Conservation (phyloP, 37 sponge, comb jelly and placozoan species). For the Beroe forskalii region DNA sequence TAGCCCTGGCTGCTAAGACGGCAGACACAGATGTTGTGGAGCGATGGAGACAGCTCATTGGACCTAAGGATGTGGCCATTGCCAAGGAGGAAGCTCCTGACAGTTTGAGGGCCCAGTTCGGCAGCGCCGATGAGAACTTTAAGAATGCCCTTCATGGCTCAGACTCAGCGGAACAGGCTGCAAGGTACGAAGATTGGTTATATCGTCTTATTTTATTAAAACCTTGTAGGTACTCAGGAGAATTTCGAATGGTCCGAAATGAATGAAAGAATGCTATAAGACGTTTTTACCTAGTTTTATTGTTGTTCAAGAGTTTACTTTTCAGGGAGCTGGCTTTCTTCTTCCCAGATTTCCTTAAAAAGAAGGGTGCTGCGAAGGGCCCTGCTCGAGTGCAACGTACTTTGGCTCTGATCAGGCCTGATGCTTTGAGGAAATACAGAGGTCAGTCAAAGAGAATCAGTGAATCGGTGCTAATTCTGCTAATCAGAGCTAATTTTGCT, state of each 20-base stretch:
- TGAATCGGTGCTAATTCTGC: too few species aligned
- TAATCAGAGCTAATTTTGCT: too few species aligned
- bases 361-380: slow-evolving; percentile 11
- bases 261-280: too few species aligned
- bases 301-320: too few species aligned
- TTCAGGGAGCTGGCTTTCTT: slow-evolving; percentile 94
- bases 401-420: slow-evolving; percentile 92
- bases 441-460: too few species aligned
- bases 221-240: too few species aligned
- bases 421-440: slow-evolving; percentile 79
- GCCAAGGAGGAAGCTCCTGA: slow-evolving; percentile 87
- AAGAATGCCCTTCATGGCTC: slow-evolving; percentile 96
- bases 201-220: too few species aligned
- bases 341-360: slow-evolving; percentile 81
- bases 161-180: slow-evolving; percentile 82
- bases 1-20: slow-evolving; percentile 43
- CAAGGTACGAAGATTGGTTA: too few species aligned
- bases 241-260: too few species aligned
- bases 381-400: slow-evolving; percentile 82
- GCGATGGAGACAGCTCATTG: slow-evolving; percentile 74
- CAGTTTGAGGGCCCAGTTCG: slow-evolving; percentile 87
- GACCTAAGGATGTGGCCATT: slow-evolving; percentile 82
- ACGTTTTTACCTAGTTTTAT: too few species aligned
- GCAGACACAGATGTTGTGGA: background rate
- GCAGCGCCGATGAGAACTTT: slow-evolving; percentile 70